These are phyloP conservation scores for Oncopodura yosiiana DNA, from an alignment of 1,140 invertebrate species.

Conservation along the genomic window DNA sequence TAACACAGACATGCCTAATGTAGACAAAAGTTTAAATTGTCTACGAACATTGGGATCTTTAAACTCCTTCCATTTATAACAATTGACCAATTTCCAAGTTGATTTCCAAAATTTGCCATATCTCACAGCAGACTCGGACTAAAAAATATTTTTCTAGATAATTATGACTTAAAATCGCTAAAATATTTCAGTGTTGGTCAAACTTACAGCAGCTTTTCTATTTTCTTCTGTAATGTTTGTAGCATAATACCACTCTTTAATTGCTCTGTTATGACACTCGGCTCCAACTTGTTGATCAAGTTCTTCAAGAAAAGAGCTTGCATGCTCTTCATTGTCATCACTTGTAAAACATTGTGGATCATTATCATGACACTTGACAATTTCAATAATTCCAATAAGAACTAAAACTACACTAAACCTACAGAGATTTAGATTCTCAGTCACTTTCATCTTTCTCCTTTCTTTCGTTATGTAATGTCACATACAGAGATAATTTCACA, in stretches of 20 bases:
- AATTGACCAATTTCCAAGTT: conserved; percentile 13
- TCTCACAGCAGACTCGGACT: conserved; percentile 13
- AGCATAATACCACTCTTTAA: conserved; percentile 57
- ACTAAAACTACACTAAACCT: too few relatives aligned
- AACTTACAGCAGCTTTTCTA: conserved; percentile 36
- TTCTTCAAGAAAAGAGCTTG: conserved; percentile 3
- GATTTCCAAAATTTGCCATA: conserved; percentile 26
- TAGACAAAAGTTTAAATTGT: conserved; percentile 42
- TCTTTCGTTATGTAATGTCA: too few relatives aligned
- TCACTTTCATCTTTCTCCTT: too few relatives aligned
- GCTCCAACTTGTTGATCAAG: conserved; percentile 13
- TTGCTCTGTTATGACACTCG: conserved; percentile 14
- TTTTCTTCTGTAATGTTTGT: conserved; percentile 67
- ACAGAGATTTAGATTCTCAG: too few relatives aligned
- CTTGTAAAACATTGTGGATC: too few relatives aligned
- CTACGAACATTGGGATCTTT: conserved; percentile 38
- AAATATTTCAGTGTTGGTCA: not conserved
- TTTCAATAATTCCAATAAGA: too few relatives aligned
- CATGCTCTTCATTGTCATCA: conserved; percentile 17
- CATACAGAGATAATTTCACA: too few relatives aligned
- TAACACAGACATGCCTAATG: conserved; percentile 41
- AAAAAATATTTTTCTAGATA: not conserved
- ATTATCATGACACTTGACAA: too few relatives aligned
- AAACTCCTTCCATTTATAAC: conserved; percentile 40
- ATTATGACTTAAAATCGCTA: not conserved